Percentiles rank a stretch among this genome's conserved stretches.
Conservation (phyloP, 30 jellyfish, hydroid and myxozoan genomes). For the Mastigias papua region DNA sequence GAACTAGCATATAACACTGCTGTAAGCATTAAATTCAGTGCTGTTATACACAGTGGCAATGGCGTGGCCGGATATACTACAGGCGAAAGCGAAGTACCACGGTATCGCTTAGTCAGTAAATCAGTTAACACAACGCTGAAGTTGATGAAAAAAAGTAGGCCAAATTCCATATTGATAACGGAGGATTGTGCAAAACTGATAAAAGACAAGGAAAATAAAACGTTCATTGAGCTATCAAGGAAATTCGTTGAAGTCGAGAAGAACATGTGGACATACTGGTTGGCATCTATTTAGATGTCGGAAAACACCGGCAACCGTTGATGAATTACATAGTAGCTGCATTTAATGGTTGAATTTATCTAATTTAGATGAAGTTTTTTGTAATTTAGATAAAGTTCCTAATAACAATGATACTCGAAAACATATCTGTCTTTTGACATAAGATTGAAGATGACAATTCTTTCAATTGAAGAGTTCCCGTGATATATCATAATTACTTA, state of each 20-base stretch:
- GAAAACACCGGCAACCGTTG: too few species aligned
- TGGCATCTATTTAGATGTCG: neutral
- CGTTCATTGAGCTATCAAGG: constrained; percentile 18
- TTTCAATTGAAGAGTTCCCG: too few species aligned
- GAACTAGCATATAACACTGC: constrained; percentile 12
- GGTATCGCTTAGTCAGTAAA: constrained; percentile 60
- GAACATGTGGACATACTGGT: constrained; percentile 50
- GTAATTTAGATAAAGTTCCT: too few species aligned
- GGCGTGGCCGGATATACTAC: constrained; percentile 34
- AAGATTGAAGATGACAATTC: too few species aligned
- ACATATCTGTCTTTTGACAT: too few species aligned
- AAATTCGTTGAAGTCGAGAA: neutral
- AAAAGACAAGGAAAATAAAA: neutral
- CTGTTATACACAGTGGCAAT: constrained; percentile 57
- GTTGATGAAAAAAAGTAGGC: constrained; percentile 31
- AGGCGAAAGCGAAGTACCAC: constrained; percentile 34
- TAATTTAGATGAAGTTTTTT: too few species aligned
- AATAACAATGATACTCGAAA: too few species aligned
- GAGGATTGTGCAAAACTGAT: constrained; percentile 38
- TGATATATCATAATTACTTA: too few species aligned
- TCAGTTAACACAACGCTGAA: constrained; percentile 20
- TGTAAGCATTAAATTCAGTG: constrained; percentile 23
- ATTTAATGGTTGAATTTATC: too few species aligned
- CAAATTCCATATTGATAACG: constrained; percentile 34
- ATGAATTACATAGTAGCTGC: too few species aligned